Evolutionary conservation across 1,140 invertebrate species (phyloP), one percentile per base, ranked within the genome.

Genomic region (Drosophila sulfurigaster): DNA sequence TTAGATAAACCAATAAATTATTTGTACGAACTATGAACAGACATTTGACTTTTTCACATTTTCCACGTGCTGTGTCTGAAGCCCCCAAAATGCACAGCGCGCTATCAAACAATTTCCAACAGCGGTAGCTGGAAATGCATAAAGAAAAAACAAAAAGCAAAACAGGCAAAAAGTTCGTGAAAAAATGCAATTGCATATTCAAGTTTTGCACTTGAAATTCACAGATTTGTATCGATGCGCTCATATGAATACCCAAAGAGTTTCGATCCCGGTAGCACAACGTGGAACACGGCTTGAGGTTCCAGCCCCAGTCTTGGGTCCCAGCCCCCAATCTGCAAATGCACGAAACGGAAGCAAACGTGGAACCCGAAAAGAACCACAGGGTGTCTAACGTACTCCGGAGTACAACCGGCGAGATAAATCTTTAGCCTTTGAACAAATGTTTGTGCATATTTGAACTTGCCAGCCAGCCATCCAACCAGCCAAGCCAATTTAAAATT

Each of bases 401-500:
- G 0, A 25, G 20, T 25, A 87, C 82, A 87, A 76, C 69, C 57
- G 70, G 73, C 80, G 70, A 88, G 80, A 88, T 88, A 88, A 88
- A 88, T 88, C 85, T 88, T 83, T 88, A 88, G 80, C 80, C 83
- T 88, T 88, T 88, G 74, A 83, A 83, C 83, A 88, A 88, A 88
- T 88, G 85, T 88, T 88, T 88, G 83, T 87, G 83, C 85, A 88
- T 87, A 87, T 87, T 87, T 87, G 83, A 88, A 87, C 83, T 88
- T 88, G 69, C 72, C 75, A 75, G 52, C 54, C 38, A 25, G 20
- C 20, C 20, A 25, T 25, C 20, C 20, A 25, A 25, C 7, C 45
- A 46, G 66, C 41, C 60, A 78, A 82, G 85, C 81, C 80, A 88
- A 89, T 88, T 83, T 88, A 70, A 88, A 88, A 88, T 88, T 88